Evolutionary conservation across 2,113 vertebrate genomes (phyloP), one percentile per base, ranked within the genome.

Genomic region (Vombatus ursinus): DNA sequence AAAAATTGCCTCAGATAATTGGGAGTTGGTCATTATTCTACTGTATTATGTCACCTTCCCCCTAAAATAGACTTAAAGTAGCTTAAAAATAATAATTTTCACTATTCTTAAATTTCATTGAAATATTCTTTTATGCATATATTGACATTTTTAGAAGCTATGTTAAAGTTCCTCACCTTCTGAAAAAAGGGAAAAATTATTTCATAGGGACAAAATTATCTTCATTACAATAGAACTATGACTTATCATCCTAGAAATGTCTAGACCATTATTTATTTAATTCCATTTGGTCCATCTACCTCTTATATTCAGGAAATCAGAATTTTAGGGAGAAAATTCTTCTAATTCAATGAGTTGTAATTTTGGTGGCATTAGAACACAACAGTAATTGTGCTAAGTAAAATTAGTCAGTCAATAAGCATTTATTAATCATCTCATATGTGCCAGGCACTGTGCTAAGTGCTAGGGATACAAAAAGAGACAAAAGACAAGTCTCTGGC

Each of bases 71-170:
- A 68, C n/a, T 22, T 16, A 7, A 31, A 49, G 57, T 61, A 61
- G 53, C 14, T 77, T 2, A 6, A 16, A 89, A 49, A 49, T 49
- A 49, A n/a, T n/a, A n/a, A 50, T 94, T 47, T 89, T 28, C 84
- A 92, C 51, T 52, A 92, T 93, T 95, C 68, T 51, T 93, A 51
- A 94, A 91, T 68, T 91, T 52, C 57, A 91, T 92, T 54, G 68
- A n/a, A 91, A 91, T 89, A 48, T 37, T 95, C 95, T 93, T 68
- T 94, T 53, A 93, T 84, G 47, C 92, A 95, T 94, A 52, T 48
- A 23, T 14, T 92, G 51, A 91, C 22, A 68, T 95, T 97, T 91
- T 96, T 93, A 95, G 44, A 57, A 93, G 94, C 11, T 37, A n/a
- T 31, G 23, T 50, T 89, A 47, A 26, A 25, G 91, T 90, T 84